Base-by-base conservation (phyloP, 2,888 invertebrate genomes). In the Zhuqinia jingwanae region DNA sequence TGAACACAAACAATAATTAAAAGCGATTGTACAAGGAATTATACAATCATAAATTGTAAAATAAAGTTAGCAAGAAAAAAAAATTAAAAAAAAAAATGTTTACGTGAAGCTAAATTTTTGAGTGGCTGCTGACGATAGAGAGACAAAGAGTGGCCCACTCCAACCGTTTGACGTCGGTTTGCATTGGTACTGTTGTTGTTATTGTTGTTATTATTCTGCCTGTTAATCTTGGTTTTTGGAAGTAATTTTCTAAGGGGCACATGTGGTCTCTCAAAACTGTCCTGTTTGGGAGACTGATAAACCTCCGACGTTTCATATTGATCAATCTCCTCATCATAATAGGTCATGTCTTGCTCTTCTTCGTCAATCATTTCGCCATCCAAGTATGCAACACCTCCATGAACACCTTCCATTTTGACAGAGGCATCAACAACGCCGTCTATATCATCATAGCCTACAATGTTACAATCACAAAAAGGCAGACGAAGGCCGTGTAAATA, bases 31-130 rank as follows among this genome's bases (percentile, higher is more conserved):
- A 60, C n/a, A 58, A 20, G 36, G 30, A 6, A 8, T 13, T 27
- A 70, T 68, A 65, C 75, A 53, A 15, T 84, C 63, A 84, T 65
- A 20, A 65, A 53, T 20, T 27, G 47, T 47, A 70, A 27, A 58
- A 20, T 22, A 84, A 78, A 56, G 60, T 60, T 79, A 70, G 27
- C 25, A 58, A 73, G 65, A 83, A 63, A 50, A 68, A 80, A 68
- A 60, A 70, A 81, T 15, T 30, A 53, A 85, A 73, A 76, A 82
- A 20, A 58, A 30, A 56, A 45, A 53, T 86, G 27, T 70, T 87
- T 87, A 87, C 87, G 87, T 87, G 87, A 78, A 53, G 87, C 76
- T 56, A 87, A 87, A 79, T 87, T 87, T 87, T 63, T 82, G 15
- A 82, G 50, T 13, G 87, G 87, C 36, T 76, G 81, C 22, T 87